Evolutionary conservation across 2,888 invertebrate species (phyloP), one percentile per base, ranked within the genome.

Genomic region (Nyleta sp.): DNA sequence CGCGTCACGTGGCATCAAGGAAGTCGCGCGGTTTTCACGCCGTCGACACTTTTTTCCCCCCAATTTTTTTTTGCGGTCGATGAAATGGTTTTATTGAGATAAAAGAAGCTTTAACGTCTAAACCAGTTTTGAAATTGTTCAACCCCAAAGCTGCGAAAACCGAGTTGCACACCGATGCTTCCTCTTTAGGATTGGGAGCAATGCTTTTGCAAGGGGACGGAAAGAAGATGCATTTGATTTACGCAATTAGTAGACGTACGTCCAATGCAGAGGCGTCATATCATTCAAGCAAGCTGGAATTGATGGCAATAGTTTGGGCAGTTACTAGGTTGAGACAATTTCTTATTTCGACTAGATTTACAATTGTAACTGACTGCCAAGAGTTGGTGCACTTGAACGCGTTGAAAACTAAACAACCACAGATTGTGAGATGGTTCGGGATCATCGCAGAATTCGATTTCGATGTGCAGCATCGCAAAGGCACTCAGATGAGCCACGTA

Each of bases 321-420:
- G 24, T 53, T 28, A 79, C 4, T 80, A 80, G 15, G 81, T 83
- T 71, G 15, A 8, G 64, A 4, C 28, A 44, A 5, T 64, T 64
- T 35, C 20, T 64, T 2, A 24, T 64, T 0, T 2, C 8, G 10
- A 24, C 55, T 0, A 24, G 38, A 10, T 64, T 62, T n/a, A 24
- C n/a, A 0, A 24, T 62, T n/a, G 15, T 48, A 11, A 55, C 46
- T 0, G 55, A 64, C 20, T 84, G 84, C 50, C 84, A 83, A 72
- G 83, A 84, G 5, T 38, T 86, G 6, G 55, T 81, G 0, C 82
- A 80, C 60, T 50, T 84, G 17, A 84, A 85, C 35, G 67, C 55
- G 0, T 73, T 81, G 28, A 83, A 82, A 74, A 84, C 81, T 2
- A 78, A 78, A 42, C 78, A 83, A 52, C 81, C 83, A 3, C 81